phyloP scores from a whole-genome alignment of 2,797 vertebrate species.

The Tauraco hartlaubi region DNA sequence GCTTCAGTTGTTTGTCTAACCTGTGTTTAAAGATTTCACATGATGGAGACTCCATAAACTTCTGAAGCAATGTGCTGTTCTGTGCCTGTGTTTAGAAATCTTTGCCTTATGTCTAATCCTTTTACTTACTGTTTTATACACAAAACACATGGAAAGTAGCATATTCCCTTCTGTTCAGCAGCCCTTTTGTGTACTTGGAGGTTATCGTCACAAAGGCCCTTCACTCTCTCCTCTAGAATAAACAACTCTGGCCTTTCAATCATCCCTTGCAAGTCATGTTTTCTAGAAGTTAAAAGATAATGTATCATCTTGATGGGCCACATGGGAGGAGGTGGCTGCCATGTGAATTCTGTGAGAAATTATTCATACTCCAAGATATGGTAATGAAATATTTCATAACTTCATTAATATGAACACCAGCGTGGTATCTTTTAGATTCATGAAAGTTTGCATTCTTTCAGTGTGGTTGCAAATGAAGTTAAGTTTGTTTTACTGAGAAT shows the following conservation, averaged over 20 bases:
- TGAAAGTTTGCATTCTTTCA: neutral
- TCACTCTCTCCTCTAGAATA: neutral
- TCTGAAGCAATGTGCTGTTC: neutral
- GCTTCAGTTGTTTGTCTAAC: neutral
- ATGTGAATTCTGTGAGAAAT: conserved; percentile 25
- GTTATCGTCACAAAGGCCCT: neutral
- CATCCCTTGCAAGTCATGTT: neutral
- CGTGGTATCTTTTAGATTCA: neutral
- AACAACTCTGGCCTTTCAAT: neutral
- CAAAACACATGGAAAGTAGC: neutral
- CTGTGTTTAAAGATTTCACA: accelerated
- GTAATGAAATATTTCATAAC: conserved; percentile 44
- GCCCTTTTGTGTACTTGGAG: neutral
- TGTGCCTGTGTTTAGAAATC: conserved; percentile 21
- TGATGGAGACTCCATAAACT: neutral
- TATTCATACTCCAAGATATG: conserved; percentile 12
- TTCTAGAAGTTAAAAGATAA: conserved; percentile 22
- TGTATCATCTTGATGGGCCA: neutral
- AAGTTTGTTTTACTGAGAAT: neutral
- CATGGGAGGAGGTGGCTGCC: neutral
- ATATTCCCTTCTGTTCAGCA: neutral
- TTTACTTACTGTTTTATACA: neutral
- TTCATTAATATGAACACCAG: conserved; percentile 19
- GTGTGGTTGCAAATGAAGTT: neutral
- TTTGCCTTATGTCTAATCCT: conserved; percentile 9